Evolutionary conservation across 2,888 invertebrate species (phyloP), one percentile per base, ranked within the genome.

Genomic region (Stenodema calcarata): DNA sequence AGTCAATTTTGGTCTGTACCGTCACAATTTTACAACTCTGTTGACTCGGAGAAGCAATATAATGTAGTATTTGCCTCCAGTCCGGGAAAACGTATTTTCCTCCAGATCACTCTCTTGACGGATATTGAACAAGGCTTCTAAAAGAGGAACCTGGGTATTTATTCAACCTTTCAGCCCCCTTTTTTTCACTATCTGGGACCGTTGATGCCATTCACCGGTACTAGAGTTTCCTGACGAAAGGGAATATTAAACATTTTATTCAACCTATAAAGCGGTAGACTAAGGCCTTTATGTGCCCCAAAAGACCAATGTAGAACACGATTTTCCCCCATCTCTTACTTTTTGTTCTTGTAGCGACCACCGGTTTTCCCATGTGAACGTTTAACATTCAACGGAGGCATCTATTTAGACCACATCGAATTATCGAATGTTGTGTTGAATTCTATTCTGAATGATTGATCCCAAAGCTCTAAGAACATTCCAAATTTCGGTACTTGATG

Each of bases 241-340:
- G 44, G 78, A 44, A 44, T 78, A 78, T 78, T 78, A 78, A 42
- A 42, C 44, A n/a, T 78, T 78, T 78, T 78, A 78, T 78, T 78
- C 44, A 18, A 42, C 78, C 42, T n/a, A 28, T 50, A 30, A 81
- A 81, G 35, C 16, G 16, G 80, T 3, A 18, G 18, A 18, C 1
- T n/a, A 2, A n/a, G 62, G 9, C 27, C 18, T 16, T 62, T 62
- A 23, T 62, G 23, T 62, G 1, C 62, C 62, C 62, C 62, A 23
- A 23, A 62, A 62, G 62, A 23, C 62, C 62, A 27, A 62, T 23
- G 23, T 62, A 23, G 62, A 62, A 50, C 50, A 50, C 16, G 50
- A 50, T 50, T n/a, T 44, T 44, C 16, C 16, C 16, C 1, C 16
- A 1, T 44, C 44, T 9, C 44, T 16, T 1, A 44, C 44, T 16